Conservation (phyloP, 2,113 vertebrate species). For the Meleagris gallopavo region DNA sequence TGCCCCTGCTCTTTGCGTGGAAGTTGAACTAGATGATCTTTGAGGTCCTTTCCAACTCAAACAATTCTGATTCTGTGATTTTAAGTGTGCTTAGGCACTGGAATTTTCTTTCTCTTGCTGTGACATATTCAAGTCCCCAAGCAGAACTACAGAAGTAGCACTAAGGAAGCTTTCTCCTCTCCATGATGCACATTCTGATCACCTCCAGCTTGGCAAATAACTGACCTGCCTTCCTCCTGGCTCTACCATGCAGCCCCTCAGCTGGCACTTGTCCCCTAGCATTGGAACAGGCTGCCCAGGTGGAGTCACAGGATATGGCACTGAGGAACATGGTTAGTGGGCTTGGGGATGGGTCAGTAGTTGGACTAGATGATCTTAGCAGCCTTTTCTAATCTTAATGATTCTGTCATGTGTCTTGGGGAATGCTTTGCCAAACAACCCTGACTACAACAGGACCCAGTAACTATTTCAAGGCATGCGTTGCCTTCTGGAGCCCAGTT, state of each 20-base stretch:
- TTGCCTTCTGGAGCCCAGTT: not conserved
- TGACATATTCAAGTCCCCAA: accelerated
- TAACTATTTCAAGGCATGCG: accelerated
- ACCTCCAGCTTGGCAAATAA: not conserved
- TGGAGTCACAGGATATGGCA: not conserved
- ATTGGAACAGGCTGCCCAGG: not conserved
- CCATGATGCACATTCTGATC: accelerated
- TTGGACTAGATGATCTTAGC: not conserved
- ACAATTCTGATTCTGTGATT: too few relatives aligned
- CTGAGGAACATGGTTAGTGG: not conserved
- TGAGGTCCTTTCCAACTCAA: too few relatives aligned
- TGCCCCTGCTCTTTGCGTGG: too few relatives aligned
- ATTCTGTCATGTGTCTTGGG: not conserved
- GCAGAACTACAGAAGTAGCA: not conserved
- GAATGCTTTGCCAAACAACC: not conserved
- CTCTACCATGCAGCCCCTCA: not conserved
- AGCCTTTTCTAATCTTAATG: not conserved
- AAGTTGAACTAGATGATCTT: too few relatives aligned
- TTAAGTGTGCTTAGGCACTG: not conserved
- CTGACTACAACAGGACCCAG: not conserved
- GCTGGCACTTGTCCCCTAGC: not conserved
- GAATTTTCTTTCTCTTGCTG: not conserved
- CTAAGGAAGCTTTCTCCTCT: not conserved
- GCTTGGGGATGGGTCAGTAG: too few relatives aligned
- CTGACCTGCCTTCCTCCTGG: accelerated